Evolutionary conservation across 2,888 invertebrate species (phyloP), one percentile per base, ranked within the genome.

Genomic region (Arctia plantaginis): DNA sequence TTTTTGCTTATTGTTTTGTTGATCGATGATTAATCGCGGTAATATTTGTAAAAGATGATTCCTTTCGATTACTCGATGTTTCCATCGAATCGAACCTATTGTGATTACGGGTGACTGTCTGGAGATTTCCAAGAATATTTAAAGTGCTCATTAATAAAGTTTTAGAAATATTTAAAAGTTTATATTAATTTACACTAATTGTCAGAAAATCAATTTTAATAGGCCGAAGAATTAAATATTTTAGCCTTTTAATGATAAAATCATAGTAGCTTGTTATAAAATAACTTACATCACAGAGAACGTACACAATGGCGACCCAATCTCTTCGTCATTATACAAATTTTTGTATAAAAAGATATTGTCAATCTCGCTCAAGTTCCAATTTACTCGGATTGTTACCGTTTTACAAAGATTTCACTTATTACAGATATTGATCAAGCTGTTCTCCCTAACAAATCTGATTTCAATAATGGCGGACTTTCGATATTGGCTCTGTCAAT

Each of bases 361-460:
- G 75, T 69, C 69, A 81, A 83, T 76, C 74, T 77, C 68, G 30
- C 72, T 81, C 74, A 72, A 71, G 69, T 77, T 35, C 69, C 73
- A 83, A 81, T 83, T 81, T 83, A 65, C n/a, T 68, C 78, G 72
- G 72, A 83, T 85, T 83, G 85, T 77, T 75, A 83, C 65, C 67
- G 47, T 70, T 79, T 69, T 66, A 64, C 55, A 69, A 71, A 72
- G 47, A 66, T 65, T 69, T 66, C 44, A 64, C 44, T 72, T 69
- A 55, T 72, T 35, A 65, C 59, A 27, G 59, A 72, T 73, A 76
- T 79, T 76, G 65, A 73, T 81, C 51, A 76, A 82, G 73, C 78
- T 35, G 33, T 62, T 62, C 67, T 66, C 39, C 51, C 27, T 71
- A 67, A 75, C 68, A 75, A 77, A 39, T 73, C 33, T 62, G 27